phyloP scores from a whole-genome alignment of 2,797 vertebrate species.

The Lacerta bilineata region DNA sequence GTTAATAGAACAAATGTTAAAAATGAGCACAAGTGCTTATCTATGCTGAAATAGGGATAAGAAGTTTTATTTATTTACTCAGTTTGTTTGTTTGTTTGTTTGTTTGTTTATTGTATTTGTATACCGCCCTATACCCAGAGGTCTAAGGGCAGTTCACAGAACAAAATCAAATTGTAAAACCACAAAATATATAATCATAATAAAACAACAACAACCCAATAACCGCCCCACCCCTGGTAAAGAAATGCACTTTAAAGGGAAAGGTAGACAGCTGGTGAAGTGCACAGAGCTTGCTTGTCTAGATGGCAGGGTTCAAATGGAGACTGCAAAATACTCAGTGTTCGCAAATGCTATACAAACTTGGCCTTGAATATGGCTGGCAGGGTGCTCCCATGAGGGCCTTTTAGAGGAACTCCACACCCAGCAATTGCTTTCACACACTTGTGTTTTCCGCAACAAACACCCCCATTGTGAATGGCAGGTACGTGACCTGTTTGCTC shows the following conservation, averaged over 20 bases:
- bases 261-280: rapidly evolving
- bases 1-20: rapidly evolving
- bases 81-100: no score
- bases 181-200: no score
- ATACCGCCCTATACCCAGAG: no score
- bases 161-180: no score
- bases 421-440: neutral
- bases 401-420: neutral
- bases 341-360: neutral
- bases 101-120: no score
- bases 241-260: neutral
- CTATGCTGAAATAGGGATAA: neutral
- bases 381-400: neutral
- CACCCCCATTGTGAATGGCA: no score
- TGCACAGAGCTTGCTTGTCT: neutral
- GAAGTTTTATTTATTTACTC: no score
- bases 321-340: constrained; percentile 8
- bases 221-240: neutral
- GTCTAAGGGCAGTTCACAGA: no score
- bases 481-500: neutral
- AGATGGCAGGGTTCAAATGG: rapidly evolving
- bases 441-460: neutral
- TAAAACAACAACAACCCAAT: no score
- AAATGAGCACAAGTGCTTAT: neutral
- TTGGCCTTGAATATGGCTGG: neutral